A percentile compares a stretch with the other conserved stretches of the same genome.
Evolutionary conservation across 2,797 vertebrate species (phyloP).

Genomic region (Neosilurus hyrtlii): DNA sequence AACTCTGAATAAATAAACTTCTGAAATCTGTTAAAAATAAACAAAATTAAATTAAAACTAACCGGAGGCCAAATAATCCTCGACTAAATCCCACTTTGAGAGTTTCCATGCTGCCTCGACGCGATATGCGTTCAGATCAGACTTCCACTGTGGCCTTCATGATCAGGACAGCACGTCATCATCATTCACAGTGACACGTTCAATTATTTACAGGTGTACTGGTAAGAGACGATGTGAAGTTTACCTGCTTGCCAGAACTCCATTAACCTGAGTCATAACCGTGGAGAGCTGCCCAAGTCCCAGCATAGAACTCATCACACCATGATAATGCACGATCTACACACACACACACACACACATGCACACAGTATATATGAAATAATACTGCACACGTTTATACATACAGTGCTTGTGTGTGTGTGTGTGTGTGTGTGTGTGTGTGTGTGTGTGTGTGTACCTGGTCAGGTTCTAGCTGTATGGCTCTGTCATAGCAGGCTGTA

Average conservation of each 20-base stretch:
- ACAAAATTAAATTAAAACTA: constrained; percentile 5
- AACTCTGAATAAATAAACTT: not conserved
- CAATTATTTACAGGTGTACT: not conserved
- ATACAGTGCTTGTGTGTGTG: not conserved
- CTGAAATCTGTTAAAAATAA: not conserved
- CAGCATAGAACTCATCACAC: constrained; percentile 95
- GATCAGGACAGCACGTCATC: not conserved
- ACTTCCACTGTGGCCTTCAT: constrained; percentile 89
- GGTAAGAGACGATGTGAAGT: constrained; percentile 8
- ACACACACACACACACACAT: not conserved
- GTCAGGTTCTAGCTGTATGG: constrained; percentile 94
- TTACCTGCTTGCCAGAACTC: constrained; percentile 92
- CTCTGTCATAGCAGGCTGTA: constrained; percentile 94
- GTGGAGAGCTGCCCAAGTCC: constrained; percentile 96
- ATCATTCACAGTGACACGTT: accelerated
- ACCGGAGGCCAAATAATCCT: constrained; percentile 93
- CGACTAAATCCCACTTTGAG: constrained; percentile 90
- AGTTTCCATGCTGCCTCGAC: constrained; percentile 98
- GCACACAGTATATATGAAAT: not conserved
- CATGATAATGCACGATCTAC: constrained; percentile 94
- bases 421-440: not conserved
- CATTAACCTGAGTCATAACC: constrained; percentile 95
- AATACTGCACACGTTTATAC: not conserved
- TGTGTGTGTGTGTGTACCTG: constrained; percentile 68
- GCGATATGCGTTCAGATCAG: constrained; percentile 91